A percentile compares a stretch with the other conserved stretches of the same genome.
Evolutionary conservation across 2,797 vertebrate genomes (phyloP).

Genomic region (Fundulus diaphanus): DNA sequence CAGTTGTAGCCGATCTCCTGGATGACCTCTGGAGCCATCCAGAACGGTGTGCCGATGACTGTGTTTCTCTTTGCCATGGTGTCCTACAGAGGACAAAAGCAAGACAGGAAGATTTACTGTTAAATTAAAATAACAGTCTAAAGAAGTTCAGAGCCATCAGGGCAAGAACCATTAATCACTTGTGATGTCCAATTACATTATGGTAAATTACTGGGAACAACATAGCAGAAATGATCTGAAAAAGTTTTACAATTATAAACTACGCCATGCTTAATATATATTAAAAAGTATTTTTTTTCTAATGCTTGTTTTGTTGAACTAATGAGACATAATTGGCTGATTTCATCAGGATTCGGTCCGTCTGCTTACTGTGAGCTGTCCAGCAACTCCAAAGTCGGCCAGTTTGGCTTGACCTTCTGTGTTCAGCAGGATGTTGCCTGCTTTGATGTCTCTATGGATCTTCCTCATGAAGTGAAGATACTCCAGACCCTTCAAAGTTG

Average conservation of each 20-base stretch:
- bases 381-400: conserved; percentile 96
- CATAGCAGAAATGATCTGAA: not conserved
- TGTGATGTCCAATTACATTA: not conserved
- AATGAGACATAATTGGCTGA: not conserved
- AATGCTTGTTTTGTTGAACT: not conserved
- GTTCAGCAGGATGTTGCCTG: conserved; percentile 95
- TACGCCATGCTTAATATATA: not conserved
- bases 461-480: conserved; percentile 99
- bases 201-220: not conserved
- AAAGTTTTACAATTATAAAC: not conserved
- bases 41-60: conserved; percentile 95
- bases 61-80: conserved; percentile 98
- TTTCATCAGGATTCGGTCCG: not conserved
- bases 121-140: not conserved
- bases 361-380: conserved; percentile 91
- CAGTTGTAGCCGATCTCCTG: conserved; percentile 98
- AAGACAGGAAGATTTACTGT: not conserved
- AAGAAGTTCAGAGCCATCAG: not conserved
- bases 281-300: not conserved
- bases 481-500: conserved; percentile 92
- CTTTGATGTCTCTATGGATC: conserved; percentile 97
- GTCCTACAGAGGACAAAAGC: conserved; percentile 79
- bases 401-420: conserved; percentile 94
- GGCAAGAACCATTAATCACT: not conserved
- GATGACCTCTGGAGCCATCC: conserved; percentile 98